phyloP scores from a whole-genome alignment of 2,797 vertebrate species.

The Fistularia commersonii region DNA sequence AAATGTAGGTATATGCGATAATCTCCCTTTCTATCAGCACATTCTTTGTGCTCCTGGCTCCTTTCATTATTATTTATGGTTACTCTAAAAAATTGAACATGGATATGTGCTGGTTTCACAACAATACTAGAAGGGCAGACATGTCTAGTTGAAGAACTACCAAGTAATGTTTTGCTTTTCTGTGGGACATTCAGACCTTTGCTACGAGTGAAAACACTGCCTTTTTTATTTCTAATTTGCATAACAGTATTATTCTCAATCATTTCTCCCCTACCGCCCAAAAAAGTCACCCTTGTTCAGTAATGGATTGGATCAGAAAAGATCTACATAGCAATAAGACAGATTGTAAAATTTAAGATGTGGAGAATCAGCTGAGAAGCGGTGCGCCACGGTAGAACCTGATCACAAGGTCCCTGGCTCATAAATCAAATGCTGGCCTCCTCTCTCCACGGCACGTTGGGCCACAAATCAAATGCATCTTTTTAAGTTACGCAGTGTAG shows the following conservation, averaged over 20 bases:
- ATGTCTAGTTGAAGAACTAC: background rate
- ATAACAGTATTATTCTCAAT: background rate
- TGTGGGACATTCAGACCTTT: conserved; percentile 3
- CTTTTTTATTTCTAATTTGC: background rate
- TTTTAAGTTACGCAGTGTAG: conserved; percentile 60
- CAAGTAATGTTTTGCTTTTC: background rate
- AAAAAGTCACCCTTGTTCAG: conserved; percentile 10
- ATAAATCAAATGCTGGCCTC: conserved; percentile 62
- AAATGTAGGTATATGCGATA: too few relatives aligned
- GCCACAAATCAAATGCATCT: conserved; percentile 72
- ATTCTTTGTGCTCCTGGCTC: conserved; percentile 9
- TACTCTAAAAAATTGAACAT: conserved; percentile 2
- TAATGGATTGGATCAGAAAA: conserved; percentile 17
- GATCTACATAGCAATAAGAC: conserved; percentile 48
- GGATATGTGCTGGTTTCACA: conserved; percentile 3
- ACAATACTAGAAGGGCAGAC: conserved; percentile 1
- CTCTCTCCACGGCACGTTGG: conserved; percentile 45
- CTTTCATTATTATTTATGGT: conserved; percentile 9
- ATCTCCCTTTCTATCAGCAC: conserved; percentile 21
- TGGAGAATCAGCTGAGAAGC: conserved; percentile 37
- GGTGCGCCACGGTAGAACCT: conserved; percentile 39
- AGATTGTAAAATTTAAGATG: conserved; percentile 45
- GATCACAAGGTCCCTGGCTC: conserved; percentile 63
- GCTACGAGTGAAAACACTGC: conserved; percentile 5
- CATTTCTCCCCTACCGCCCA: background rate